A percentile compares a stretch with the other conserved stretches of the same genome.
phyloP scores from a whole-genome alignment of 1,140 invertebrate species.

The Oryzaephilus surinamensis region DNA sequence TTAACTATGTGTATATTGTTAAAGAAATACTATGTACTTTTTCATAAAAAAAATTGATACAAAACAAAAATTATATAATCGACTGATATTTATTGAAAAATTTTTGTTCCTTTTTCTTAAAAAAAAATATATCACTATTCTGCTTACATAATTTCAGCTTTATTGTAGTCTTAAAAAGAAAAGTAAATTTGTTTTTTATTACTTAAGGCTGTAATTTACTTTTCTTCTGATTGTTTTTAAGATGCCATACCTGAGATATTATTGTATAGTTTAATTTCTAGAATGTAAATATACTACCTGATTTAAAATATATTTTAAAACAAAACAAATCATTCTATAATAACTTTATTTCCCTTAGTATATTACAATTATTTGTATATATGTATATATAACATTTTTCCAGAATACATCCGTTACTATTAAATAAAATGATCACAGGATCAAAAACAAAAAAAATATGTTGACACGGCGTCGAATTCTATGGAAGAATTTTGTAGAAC shows the following conservation, averaged over 20 bases:
- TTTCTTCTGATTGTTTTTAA: too few species aligned
- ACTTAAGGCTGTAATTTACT: too few species aligned
- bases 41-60: neutral
- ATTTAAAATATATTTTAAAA: conserved; percentile 1
- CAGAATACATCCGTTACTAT: conserved; percentile 8
- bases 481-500: too few species aligned
- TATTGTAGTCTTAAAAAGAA: too few species aligned
- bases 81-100: neutral
- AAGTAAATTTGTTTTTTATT: too few species aligned
- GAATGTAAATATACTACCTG: conserved; percentile 17
- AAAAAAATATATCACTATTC: neutral
- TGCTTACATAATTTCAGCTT: too few species aligned
- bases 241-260: conserved; percentile 30
- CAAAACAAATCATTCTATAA: conserved; percentile 5
- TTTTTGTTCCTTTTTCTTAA: neutral
- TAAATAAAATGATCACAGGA: conserved; percentile 17
- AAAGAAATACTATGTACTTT: neutral
- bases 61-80: neutral
- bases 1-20: neutral
- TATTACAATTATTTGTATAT: too few species aligned
- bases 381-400: too few species aligned
- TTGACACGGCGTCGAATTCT: too few species aligned
- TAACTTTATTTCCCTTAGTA: conserved; percentile 17
- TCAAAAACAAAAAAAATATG: conserved; percentile 11
- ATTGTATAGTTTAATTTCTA: conserved; percentile 21